phyloP scores from a whole-genome alignment of 2,113 vertebrate genomes.

The Carollia perspicillata region DNA sequence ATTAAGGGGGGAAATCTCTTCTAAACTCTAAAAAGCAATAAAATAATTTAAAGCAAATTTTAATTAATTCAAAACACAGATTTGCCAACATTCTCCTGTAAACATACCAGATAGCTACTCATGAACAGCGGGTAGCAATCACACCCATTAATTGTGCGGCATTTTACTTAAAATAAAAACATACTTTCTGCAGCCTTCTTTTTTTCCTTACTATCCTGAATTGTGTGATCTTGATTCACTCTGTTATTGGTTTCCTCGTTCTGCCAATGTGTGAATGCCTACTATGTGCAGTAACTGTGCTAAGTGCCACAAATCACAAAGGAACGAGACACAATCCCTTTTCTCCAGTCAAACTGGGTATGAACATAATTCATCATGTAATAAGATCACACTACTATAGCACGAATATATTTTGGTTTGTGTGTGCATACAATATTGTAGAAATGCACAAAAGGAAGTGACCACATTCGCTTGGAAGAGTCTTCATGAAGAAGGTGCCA shows the following conservation, averaged over 20 bases:
- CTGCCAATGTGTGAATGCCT: not conserved
- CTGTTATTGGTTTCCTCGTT: not conserved
- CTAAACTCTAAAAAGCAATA: not conserved
- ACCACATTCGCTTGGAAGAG: not conserved
- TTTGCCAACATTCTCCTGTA: not conserved
- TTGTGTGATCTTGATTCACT: not conserved
- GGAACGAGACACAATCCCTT: not conserved
- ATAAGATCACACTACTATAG: not conserved
- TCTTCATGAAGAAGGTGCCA: not conserved
- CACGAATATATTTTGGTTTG: not conserved
- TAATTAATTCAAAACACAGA: conserved; percentile 15
- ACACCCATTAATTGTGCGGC: not conserved
- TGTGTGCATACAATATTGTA: not conserved
- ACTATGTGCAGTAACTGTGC: not conserved
- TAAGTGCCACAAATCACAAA: not conserved
- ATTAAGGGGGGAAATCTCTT: not conserved
- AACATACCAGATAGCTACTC: not conserved
- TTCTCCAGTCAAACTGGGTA: not conserved
- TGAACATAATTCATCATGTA: not conserved
- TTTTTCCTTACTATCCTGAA: not conserved
- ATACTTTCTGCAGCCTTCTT: not conserved
- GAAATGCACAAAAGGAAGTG: not conserved
- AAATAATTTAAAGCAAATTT: not conserved
- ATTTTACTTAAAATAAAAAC: conserved; percentile 25
- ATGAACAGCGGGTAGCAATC: not conserved